Conservation (phyloP, 2,888 invertebrate genomes). For the Chydorus sphaericus region DNA sequence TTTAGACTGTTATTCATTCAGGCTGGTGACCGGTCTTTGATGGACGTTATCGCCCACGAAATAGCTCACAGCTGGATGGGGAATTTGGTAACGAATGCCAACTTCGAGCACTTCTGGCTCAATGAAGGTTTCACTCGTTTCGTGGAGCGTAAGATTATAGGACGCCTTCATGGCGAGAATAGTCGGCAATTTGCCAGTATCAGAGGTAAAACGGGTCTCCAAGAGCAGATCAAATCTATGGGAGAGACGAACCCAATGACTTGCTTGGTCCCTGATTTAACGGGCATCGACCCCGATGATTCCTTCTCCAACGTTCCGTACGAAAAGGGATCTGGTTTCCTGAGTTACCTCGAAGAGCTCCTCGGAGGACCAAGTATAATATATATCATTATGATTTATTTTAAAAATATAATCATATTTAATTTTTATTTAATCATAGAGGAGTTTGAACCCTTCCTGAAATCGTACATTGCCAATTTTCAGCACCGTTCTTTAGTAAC, state of each 20-base stretch:
- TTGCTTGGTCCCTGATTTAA: constrained; percentile 59
- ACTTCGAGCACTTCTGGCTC: constrained; percentile 92
- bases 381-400: background rate
- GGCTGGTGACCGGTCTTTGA: constrained; percentile 83
- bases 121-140: constrained; percentile 93
- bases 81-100: constrained; percentile 81
- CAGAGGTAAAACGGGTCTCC: constrained; percentile 38
- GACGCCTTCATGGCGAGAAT: constrained; percentile 48
- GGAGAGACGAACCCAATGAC: constrained; percentile 55
- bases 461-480: constrained; percentile 61
- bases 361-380: constrained; percentile 64
- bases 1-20: constrained; percentile 37
- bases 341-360: constrained; percentile 68
- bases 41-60: constrained; percentile 84
- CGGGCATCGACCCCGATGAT: constrained; percentile 76
- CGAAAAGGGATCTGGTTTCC: constrained; percentile 78
- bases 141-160: constrained; percentile 70
- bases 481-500: constrained; percentile 70
- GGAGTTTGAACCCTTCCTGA: constrained; percentile 67
- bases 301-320: constrained; percentile 81
- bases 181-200: constrained; percentile 65
- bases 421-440: constrained; percentile 24
- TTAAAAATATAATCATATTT: background rate
- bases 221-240: constrained; percentile 37
- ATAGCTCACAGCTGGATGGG: constrained; percentile 94